phyloP scores from a whole-genome alignment of 2,113 vertebrate species.

The Zeus faber region DNA sequence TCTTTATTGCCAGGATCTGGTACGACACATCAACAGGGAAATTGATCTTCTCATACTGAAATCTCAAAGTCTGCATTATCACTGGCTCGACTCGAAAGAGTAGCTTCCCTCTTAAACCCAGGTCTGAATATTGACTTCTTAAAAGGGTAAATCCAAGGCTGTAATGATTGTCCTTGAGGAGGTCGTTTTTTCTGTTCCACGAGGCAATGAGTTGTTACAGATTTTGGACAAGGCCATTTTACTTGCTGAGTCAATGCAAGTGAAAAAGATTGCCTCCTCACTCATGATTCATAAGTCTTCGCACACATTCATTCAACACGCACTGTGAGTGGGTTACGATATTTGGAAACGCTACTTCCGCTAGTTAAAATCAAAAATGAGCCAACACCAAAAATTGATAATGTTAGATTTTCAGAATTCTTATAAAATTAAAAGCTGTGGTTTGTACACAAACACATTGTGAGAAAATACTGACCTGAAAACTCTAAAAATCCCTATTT shows the following conservation, averaged over 20 bases:
- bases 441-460: too few relatives aligned
- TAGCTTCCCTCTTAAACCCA: constrained; percentile 9
- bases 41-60: constrained; percentile 43
- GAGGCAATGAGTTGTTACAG: constrained; percentile 3
- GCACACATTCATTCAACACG: too few relatives aligned
- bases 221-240: neutral
- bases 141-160: constrained; percentile 29
- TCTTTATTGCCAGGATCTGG: constrained; percentile 5
- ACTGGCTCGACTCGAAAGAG: constrained; percentile 12
- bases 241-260: too few relatives aligned
- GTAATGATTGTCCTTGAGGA: constrained; percentile 16
- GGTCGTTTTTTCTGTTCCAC: neutral
- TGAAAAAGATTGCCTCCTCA: neutral
- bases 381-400: too few relatives aligned
- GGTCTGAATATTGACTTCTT: constrained; percentile 22
- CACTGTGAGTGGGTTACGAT: too few relatives aligned
- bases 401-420: too few relatives aligned
- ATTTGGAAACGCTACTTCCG: too few relatives aligned
- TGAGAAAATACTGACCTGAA: too few relatives aligned
- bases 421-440: too few relatives aligned
- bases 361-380: too few relatives aligned
- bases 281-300: too few relatives aligned
- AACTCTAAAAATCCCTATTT: too few relatives aligned
- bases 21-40: constrained; percentile 17
- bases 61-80: constrained; percentile 22